Evolutionary conservation across 2,888 invertebrate genomes (phyloP).

Genomic region (Elmis aenea): DNA sequence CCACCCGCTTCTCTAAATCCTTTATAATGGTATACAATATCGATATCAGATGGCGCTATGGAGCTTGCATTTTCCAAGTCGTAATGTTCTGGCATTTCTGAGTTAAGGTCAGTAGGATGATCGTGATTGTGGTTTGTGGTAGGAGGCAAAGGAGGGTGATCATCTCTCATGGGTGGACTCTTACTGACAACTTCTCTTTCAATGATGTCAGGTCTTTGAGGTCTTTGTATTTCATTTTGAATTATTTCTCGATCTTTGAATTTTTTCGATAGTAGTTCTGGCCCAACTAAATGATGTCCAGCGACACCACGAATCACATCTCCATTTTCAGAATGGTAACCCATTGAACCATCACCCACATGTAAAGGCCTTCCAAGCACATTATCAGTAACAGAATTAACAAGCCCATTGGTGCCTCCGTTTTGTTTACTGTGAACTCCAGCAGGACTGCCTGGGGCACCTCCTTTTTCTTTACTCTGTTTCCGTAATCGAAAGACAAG

Average conservation of each 20-base stretch:
- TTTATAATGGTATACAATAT: conserved; percentile 94
- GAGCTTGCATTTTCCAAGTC: conserved; percentile 96
- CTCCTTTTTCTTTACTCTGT: conserved; percentile 80
- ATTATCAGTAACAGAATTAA: conserved; percentile 63
- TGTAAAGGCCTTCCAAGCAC: conserved; percentile 66
- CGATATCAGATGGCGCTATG: conserved; percentile 95
- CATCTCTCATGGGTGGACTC: conserved; percentile 72
- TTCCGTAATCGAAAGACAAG: conserved; percentile 86
- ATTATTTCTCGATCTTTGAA: conserved; percentile 82
- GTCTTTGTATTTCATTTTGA: conserved; percentile 64
- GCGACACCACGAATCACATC: conserved; percentile 71
- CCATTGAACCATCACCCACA: conserved; percentile 62
- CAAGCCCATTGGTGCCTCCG: conserved; percentile 63
- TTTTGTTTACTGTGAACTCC: conserved; percentile 75
- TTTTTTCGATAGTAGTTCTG: conserved; percentile 82
- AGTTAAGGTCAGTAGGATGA: conserved; percentile 70
- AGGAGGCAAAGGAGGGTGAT: conserved; percentile 75
- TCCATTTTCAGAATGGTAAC: conserved; percentile 67
- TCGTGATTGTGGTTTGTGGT: conserved; percentile 69
- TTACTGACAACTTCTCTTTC: conserved; percentile 84
- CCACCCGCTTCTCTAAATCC: conserved; percentile 83
- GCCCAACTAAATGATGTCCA: conserved; percentile 73
- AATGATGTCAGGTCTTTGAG: conserved; percentile 90
- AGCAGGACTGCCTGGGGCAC: conserved; percentile 60
- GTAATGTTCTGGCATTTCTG: conserved; percentile 86